Conservation (phyloP, 2,888 invertebrate species). For the Cerastis rubricosa region DNA sequence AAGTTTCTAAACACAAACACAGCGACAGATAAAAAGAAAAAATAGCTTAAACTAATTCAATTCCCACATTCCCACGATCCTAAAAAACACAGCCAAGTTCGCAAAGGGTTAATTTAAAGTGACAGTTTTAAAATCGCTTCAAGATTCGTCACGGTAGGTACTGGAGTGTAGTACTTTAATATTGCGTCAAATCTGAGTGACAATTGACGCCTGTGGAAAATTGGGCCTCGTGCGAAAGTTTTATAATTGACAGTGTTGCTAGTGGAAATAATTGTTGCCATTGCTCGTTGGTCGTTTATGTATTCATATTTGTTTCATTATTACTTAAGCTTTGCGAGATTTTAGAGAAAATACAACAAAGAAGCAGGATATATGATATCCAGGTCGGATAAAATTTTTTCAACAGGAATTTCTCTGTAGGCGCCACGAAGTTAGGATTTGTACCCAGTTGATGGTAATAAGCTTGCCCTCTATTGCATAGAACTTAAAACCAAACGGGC, state of each 20-base stretch:
- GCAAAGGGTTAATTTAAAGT: constrained; percentile 86
- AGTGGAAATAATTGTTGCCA: constrained; percentile 46
- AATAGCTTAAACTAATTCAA: neutral
- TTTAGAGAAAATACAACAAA: no score
- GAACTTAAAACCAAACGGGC: no score
- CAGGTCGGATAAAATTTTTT: no score
- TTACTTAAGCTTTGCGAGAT: no score
- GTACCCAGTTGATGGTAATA: no score
- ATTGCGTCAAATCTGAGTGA: constrained; percentile 86
- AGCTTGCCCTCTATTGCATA: no score
- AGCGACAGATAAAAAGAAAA: neutral
- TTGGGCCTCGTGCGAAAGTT: constrained; percentile 86
- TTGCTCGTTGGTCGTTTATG: neutral
- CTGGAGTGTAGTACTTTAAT: constrained; percentile 74
- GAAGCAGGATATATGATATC: no score
- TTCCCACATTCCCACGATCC: constrained; percentile 78
- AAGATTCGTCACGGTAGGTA: constrained; percentile 84
- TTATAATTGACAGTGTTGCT: constrained; percentile 56
- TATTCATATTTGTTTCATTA: no score
- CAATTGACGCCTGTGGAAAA: constrained; percentile 86
- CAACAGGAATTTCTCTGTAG: no score
- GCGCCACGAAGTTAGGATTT: no score
- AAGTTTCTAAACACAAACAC: neutral
- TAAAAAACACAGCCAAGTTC: constrained; percentile 59
- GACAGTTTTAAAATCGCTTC: constrained; percentile 87